Evolutionary conservation across 2,113 vertebrate genomes (phyloP).

Genomic region (Mus musculus): DNA sequence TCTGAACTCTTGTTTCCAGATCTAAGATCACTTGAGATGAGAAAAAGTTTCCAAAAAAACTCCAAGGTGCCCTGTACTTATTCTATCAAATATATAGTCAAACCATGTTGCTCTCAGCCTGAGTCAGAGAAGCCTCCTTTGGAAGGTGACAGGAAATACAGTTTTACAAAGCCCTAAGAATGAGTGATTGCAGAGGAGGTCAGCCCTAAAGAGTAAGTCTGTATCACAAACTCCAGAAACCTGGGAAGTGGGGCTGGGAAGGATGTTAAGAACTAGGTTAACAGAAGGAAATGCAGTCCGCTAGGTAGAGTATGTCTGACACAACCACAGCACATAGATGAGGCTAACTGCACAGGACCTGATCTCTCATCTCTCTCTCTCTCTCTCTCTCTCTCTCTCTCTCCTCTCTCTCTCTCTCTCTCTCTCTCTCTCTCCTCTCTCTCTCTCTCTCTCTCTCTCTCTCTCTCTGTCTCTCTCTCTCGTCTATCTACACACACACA

Average conservation of each 20-base stretch:
- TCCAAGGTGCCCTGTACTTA: neutral
- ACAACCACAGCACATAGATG: neutral
- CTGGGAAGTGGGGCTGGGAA: no score
- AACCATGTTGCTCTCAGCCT: neutral
- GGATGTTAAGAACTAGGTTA: neutral
- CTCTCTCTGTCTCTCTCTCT: no score
- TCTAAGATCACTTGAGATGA: neutral
- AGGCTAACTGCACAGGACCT: neutral
- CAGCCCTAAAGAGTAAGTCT: neutral
- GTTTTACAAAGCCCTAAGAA: neutral
- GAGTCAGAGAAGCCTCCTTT: neutral
- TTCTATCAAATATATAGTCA: neutral
- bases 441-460: no score
- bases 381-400: no score
- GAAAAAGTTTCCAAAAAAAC: neutral
- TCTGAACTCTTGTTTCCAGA: neutral
- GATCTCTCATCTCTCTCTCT: no score
- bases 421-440: no score
- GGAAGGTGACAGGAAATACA: neutral
- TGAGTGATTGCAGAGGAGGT: neutral
- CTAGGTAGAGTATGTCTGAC: neutral
- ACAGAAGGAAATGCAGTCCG: neutral
- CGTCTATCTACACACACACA: no score
- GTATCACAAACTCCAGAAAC: neutral
- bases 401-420: no score